Base-by-base conservation (phyloP, 2,797 vertebrate species). In the Gadopsis bispinosus region DNA sequence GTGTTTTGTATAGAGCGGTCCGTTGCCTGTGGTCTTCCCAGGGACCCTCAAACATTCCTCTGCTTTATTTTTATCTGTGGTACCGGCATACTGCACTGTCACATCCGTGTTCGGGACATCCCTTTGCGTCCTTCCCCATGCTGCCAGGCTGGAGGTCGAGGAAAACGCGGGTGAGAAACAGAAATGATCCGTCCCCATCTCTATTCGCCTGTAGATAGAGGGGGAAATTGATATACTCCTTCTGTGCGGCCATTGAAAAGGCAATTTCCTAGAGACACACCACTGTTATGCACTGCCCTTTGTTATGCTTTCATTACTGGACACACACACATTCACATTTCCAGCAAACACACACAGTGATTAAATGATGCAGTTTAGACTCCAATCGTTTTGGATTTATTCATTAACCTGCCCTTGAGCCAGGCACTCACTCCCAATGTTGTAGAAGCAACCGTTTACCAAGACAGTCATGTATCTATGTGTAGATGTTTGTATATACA, bases 221-320 rank as follows among this genome's bases (percentile, higher is more conserved):
- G 39, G 76, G 77, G 78, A 89, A 88, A 91, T 93, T 84, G 84
- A 93, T 93, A 91, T 89, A 70, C 70, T 78, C 61, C 29, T 59
- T 31, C 69, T 69, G 73, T 87, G 84, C 63, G 22, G 77, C 73
- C 75, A 64, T 76, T 87, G 86, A 90, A 92, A 88, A 92, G 89
- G 80, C 85, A 89, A 91, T 93, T 93, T 93, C 86, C 83, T 63
- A 29, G 74, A 86, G 73, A 84, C 62, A 67, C 54, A n/a, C 17
- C 55, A n/a, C 59, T 26, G 62, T 80, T 75, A 61, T 60, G 55
- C 47, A 17, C 76, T 80, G 73, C 64, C 63, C 84, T 85, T 88
- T 89, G 80, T 91, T 91, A 83, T 79, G 75, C 73, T 87, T 83
- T 85, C 69, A 90, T 89, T 80, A 77, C 17, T 70, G 56, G 66